Conservation (phyloP, 1,140 invertebrate genomes). For the Brachionus paranguensis region DNA sequence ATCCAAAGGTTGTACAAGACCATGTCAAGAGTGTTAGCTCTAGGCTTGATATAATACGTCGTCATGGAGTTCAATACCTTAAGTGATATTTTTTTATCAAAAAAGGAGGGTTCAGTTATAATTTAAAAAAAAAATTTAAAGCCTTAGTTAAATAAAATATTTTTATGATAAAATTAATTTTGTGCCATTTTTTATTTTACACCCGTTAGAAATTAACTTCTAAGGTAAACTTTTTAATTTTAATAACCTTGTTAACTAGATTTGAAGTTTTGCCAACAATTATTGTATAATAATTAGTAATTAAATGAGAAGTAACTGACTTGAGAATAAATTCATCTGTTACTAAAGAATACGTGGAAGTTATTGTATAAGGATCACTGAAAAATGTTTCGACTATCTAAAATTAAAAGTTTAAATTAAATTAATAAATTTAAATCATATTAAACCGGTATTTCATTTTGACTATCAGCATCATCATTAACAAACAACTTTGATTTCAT, state of each 20-base stretch:
- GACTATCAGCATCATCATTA: not conserved
- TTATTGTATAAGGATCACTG: not conserved
- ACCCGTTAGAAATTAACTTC: not conserved
- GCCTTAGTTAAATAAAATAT: no score
- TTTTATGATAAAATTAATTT: no score
- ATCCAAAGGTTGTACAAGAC: no score
- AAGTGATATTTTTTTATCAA: no score
- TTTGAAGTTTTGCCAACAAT: slow-evolving; percentile 25
- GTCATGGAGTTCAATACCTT: no score
- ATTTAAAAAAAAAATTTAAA: no score
- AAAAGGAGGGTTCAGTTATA: no score
- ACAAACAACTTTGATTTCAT: not conserved
- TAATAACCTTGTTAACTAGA: slow-evolving; percentile 13
- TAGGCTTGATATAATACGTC: no score
- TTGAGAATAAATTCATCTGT: slow-evolving; percentile 34
- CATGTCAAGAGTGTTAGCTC: no score
- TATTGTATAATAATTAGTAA: slow-evolving; percentile 26
- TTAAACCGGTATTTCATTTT: not conserved
- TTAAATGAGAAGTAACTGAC: slow-evolving; percentile 12
- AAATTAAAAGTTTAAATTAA: not conserved
- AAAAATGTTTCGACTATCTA: slow-evolving; percentile 2
- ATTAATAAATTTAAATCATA: not conserved
- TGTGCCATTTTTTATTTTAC: no score
- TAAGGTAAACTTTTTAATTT: not conserved
- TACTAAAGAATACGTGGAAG: not conserved